These are phyloP conservation scores for Battus philenor DNA, from an alignment of 1,140 invertebrate species.

Conservation along the genomic window DNA sequence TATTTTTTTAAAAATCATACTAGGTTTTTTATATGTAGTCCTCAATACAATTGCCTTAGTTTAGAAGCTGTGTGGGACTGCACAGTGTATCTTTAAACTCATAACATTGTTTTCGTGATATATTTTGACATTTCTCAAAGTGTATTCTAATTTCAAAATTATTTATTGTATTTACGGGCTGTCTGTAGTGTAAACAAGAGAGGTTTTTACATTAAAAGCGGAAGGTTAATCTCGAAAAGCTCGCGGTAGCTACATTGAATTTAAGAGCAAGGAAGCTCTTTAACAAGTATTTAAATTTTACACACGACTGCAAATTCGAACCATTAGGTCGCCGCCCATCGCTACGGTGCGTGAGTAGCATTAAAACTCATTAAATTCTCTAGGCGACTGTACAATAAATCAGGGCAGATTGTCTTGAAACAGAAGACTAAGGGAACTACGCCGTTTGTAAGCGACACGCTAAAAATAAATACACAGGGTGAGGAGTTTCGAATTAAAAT, in stretches of 20 bases:
- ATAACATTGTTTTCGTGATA: too few relatives aligned
- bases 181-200: too few relatives aligned
- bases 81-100: too few relatives aligned
- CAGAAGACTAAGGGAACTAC: conserved; percentile 22
- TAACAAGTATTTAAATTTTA: conserved; percentile 12
- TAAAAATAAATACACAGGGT: conserved; percentile 52
- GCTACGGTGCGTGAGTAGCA: conserved; percentile 8
- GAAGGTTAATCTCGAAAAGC: neutral
- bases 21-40: too few relatives aligned
- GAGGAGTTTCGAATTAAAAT: conserved; percentile 50
- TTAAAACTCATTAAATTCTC: conserved; percentile 17
- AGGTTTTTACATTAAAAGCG: too few relatives aligned
- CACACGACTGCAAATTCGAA: conserved; percentile 14
- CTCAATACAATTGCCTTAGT: too few relatives aligned
- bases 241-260: conserved; percentile 9
- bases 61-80: too few relatives aligned
- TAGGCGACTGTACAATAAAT: conserved; percentile 12
- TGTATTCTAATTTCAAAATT: too few relatives aligned
- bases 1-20: too few relatives aligned
- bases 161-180: too few relatives aligned
- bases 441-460: conserved; percentile 29
- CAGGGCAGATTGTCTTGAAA: conserved; percentile 10
- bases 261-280: conserved; percentile 2
- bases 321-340: conserved; percentile 1
- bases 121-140: too few relatives aligned